phyloP scores from a whole-genome alignment of 2,113 vertebrate species.

The Tinamus guttatus region DNA sequence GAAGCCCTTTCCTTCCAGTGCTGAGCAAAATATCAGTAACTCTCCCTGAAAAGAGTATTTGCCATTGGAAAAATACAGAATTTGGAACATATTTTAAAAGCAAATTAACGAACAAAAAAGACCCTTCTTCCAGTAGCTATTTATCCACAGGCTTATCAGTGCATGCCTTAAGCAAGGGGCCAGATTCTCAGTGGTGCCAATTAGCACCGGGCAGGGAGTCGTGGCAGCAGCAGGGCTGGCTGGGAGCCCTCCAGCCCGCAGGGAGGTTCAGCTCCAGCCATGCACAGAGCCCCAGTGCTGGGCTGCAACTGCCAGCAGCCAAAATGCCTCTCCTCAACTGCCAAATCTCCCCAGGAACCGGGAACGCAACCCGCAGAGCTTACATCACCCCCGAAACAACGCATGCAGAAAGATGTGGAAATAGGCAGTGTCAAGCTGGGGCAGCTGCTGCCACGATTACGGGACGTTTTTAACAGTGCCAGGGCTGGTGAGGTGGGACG shows the following conservation, averaged over 20 bases:
- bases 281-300: fast-evolving
- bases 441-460: not conserved
- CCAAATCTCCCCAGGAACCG: not conserved
- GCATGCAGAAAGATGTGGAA: not conserved
- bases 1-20: not conserved
- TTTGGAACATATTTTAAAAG: conserved; percentile 1
- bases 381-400: not conserved
- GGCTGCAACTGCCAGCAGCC: not conserved
- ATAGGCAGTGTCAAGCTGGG: fast-evolving
- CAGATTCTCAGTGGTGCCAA: conserved; percentile 33
- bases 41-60: not conserved
- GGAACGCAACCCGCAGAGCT: not conserved
- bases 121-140: not conserved
- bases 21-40: conserved; percentile 5
- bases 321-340: not conserved
- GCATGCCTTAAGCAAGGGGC: not conserved
- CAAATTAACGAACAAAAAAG: not conserved
- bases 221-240: not conserved
- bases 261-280: not conserved
- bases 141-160: not conserved
- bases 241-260: not conserved
- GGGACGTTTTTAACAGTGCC: not conserved
- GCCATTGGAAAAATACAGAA: not conserved
- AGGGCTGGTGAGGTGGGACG: not conserved
- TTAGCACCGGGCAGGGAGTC: not conserved